Evolutionary conservation across 2,113 vertebrate species (phyloP), one percentile per base, ranked within the genome.

Genomic region (mouse (Mus musculus)): DNA sequence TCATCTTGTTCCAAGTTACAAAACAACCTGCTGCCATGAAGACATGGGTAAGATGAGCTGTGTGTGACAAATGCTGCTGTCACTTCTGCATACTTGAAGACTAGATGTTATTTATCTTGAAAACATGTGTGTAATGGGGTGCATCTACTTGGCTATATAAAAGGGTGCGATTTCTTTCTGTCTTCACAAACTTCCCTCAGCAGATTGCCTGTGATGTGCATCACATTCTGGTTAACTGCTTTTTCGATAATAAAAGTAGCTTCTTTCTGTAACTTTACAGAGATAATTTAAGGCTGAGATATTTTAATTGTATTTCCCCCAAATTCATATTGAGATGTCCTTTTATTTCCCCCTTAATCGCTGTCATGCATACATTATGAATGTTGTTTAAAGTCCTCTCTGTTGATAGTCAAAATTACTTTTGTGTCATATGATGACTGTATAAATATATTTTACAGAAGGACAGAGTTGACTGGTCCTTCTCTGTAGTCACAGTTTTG

Each of bases 21-120:
- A 46, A 91, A 78, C 1, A 16, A 65, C 69, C 26, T 89, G 13
- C 10, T 85, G 52, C 59, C 77, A 42, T 61, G 26, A 73, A 56
- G 14, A 81, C 28, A 4, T 26, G 59, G 63, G 72, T n/a, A 28
- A 33, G 33, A 85, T 17, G 42, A 82, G n/a, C 30, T 82, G 10
- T 36, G 16, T 65, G 39, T 90, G 63, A 82, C 30, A 87, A 86
- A 77, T 76, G 65, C 67, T 89, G 16, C 26, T 92, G 39, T 90
- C 46, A 22, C 7, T 36, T 59, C 12, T 39, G 77, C 56, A 90
- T 39, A 17, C 36, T 80, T 69, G 28, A 80, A 42, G 19, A 77
- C 36, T 82, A 87, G 72, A 65, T 95, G 80, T 63, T 97, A 9
- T 76, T 95, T 94, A 87, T 94, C 61, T 92, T 92, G 61, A 87